A percentile compares a stretch with the other conserved stretches of the same genome.
phyloP scores from a whole-genome alignment of 1,140 invertebrate genomes.

The Drosophila mojavensis region DNA sequence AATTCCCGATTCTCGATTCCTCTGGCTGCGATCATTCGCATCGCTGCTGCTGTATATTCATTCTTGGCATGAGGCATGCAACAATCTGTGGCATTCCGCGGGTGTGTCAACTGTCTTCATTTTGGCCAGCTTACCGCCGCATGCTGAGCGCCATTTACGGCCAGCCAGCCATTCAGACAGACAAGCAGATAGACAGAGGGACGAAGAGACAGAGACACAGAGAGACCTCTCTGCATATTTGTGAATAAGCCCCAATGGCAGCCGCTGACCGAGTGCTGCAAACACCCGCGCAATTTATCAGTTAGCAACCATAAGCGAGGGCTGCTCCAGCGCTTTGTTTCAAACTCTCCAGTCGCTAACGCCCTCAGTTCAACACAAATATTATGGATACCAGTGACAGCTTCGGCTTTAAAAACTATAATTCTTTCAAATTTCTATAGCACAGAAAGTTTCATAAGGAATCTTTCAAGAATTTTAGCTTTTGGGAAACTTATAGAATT shows the following conservation, averaged over 20 bases:
- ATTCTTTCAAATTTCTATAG: too few species aligned
- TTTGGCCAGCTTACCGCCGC: constrained; percentile 47
- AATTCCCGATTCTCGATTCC: not conserved
- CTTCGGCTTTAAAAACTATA: too few species aligned
- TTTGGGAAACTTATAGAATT: too few species aligned
- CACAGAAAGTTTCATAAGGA: too few species aligned
- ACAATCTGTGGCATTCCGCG: constrained; percentile 49
- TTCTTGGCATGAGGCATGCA: constrained; percentile 41
- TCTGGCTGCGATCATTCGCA: constrained; percentile 35
- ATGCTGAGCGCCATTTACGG: constrained; percentile 65
- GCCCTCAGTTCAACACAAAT: too few species aligned
- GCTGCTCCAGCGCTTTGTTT: not conserved
- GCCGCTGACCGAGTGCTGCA: constrained; percentile 21
- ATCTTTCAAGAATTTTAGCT: too few species aligned
- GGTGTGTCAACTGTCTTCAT: constrained; percentile 60
- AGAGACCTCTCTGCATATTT: constrained; percentile 31
- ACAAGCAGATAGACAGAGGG: too few species aligned
- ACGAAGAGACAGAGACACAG: not conserved
- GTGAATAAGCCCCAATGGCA: constrained; percentile 54
- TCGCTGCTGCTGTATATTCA: constrained; percentile 12
- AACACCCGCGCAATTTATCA: constrained; percentile 43
- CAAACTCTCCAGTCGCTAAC: not conserved
- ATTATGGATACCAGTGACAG: too few species aligned
- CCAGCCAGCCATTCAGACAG: constrained; percentile 15
- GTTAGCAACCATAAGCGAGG: constrained; percentile 6